Percentiles rank a stretch among this genome's conserved stretches.
phyloP scores from a whole-genome alignment of 2,113 vertebrate genomes.

The Dermatemys mawii region DNA sequence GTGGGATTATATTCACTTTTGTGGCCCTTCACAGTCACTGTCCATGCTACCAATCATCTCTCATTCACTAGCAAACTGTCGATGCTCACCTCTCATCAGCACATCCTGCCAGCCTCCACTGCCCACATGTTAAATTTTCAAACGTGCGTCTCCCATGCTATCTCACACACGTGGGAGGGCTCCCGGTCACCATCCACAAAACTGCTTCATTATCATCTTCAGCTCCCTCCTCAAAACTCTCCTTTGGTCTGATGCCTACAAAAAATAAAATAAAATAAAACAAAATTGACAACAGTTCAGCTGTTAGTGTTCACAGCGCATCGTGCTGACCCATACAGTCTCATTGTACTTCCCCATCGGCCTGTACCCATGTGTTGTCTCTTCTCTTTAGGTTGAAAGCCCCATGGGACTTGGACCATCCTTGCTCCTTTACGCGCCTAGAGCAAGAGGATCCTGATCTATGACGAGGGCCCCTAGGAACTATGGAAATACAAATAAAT shows the following conservation, averaged over 20 bases:
- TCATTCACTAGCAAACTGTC: neutral
- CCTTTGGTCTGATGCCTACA: neutral
- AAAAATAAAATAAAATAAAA: no score
- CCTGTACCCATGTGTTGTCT: neutral
- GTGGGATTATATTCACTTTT: neutral
- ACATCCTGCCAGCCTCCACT: neutral
- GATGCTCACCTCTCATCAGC: neutral
- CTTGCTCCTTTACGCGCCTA: neutral
- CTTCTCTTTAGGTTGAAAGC: neutral
- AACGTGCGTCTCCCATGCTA: neutral
- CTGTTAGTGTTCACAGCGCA: neutral
- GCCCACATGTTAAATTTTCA: neutral
- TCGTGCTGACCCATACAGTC: neutral
- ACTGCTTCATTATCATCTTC: neutral
- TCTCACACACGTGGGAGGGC: neutral
- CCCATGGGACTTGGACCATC: neutral
- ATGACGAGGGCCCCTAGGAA: neutral
- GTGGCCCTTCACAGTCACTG: neutral
- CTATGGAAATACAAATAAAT: neutral
- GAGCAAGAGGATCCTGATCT: neutral
- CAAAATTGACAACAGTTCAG: neutral
- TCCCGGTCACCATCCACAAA: neutral
- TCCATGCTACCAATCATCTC: neutral
- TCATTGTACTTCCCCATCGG: neutral
- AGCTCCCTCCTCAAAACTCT: neutral